phyloP scores from a whole-genome alignment of 2,888 invertebrate genomes.

The Erpobdella octoculata region DNA sequence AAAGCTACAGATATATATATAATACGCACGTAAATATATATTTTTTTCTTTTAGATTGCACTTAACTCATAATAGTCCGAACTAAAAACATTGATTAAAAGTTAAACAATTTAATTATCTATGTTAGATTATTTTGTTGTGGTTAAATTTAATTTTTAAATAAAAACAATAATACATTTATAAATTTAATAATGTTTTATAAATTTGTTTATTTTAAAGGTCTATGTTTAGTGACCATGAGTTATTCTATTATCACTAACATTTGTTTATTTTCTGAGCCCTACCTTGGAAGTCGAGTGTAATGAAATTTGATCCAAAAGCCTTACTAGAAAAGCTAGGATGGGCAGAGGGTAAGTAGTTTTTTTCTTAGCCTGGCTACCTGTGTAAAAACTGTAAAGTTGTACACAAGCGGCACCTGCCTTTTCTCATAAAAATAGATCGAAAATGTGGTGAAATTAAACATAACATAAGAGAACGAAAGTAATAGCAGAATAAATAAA shows the following conservation, averaged over 20 bases:
- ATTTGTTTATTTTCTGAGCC: neutral
- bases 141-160: no score
- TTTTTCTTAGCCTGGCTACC: no score
- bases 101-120: neutral
- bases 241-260: neutral
- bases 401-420: no score
- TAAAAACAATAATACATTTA: neutral
- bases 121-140: neutral
- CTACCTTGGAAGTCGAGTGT: neutral
- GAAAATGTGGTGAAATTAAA: no score
- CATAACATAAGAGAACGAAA: no score
- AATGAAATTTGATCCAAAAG: slow-evolving; percentile 8
- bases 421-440: no score
- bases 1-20: neutral
- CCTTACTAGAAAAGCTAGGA: neutral
- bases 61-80: neutral
- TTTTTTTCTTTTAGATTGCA: neutral
- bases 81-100: neutral
- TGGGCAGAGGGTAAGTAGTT: neutral
- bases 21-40: no score
- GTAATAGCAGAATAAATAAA: no score
- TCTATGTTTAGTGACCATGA: neutral
- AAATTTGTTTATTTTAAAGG: no score
- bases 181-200: neutral
- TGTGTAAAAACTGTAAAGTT: no score